Base-by-base conservation (phyloP, 2,113 vertebrate genomes). In the Lophotis ruficrista region DNA sequence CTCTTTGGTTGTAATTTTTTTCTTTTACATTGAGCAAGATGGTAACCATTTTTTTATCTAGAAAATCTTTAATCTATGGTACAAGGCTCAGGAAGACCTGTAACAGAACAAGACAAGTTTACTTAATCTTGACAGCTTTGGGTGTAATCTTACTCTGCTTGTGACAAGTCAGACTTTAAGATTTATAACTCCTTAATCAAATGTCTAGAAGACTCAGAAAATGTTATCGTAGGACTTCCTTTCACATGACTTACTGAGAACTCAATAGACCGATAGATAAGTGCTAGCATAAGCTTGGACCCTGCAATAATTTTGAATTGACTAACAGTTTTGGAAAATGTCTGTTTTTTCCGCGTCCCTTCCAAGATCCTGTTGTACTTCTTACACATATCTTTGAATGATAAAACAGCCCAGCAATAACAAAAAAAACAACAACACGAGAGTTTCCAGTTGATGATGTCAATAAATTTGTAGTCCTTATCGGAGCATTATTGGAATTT, bases 141-240 rank as follows among this genome's bases (percentile, higher is more conserved):
- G 98, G 98, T 98, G 98, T 98, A 98, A 98, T 98, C 98, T 98
- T 98, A 96, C 97, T 98, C 96, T 97, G 98, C 98, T 98, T 98
- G 98, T 98, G 98, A 98, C 98, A 98, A 98, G 98, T 98, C 97
- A 98, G 98, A 98, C 98, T 98, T 97, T 96, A 98, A 98, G 98
- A 98, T 98, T 98, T 98, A 98, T 98, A 98, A 98, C 98, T 98
- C 97, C 97, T 98, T 98, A 98, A 98, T 98, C 98, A 98, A 98
- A 98, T 98, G 98, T 98, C 98, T 98, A 96, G 98, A 98, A 98
- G 98, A 98, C 98, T 98, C 98, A 98, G 97, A 98, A 98, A 98
- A 98, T 98, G 98, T 98, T 98, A 98, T 98, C 98, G 20, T 96
- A 97, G 96, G 96, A 98, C 98, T 98, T 98, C 98, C 98, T 98